A percentile compares a stretch with the other conserved stretches of the same genome.
These are phyloP conservation scores for Carettochelys insculpta DNA, from an alignment of 2,113 vertebrate species.

Conservation along the genomic window DNA sequence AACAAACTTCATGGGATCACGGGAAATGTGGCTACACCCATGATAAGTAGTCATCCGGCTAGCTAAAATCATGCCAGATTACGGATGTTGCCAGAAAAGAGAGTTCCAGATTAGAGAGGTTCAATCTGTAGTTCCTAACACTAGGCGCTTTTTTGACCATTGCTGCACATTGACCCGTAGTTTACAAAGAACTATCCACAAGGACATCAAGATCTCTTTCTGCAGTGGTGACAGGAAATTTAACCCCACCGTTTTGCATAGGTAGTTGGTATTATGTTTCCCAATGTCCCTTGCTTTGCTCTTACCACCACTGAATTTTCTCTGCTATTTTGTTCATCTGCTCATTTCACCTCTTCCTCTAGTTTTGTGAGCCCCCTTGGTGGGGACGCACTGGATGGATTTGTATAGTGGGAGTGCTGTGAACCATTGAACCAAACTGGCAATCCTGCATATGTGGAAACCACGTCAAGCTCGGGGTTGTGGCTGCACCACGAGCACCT, in stretches of 20 bases:
- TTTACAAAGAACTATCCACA: neutral
- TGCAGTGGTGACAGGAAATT: neutral
- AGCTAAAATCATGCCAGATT: too few relatives aligned
- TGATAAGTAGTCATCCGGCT: too few relatives aligned
- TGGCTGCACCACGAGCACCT: too few relatives aligned
- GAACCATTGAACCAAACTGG: too few relatives aligned
- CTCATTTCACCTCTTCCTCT: neutral
- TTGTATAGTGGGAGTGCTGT: too few relatives aligned
- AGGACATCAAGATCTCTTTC: neutral
- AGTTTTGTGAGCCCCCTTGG: neutral
- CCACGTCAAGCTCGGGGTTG: too few relatives aligned
- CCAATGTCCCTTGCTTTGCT: neutral
- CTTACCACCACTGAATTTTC: neutral
- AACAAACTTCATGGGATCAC: too few relatives aligned
- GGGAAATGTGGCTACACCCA: too few relatives aligned
- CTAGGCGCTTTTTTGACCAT: neutral
- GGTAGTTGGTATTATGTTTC: neutral
- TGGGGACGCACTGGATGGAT: too few relatives aligned
- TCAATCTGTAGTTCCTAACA: neutral
- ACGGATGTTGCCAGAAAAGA: too few relatives aligned
- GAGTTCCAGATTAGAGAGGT: too few relatives aligned
- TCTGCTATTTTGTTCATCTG: neutral
- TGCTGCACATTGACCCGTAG: neutral
- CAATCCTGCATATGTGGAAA: too few relatives aligned
- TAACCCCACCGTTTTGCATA: neutral